phyloP scores from a whole-genome alignment of 2,888 invertebrate species.

The Acleris sparsana region DNA sequence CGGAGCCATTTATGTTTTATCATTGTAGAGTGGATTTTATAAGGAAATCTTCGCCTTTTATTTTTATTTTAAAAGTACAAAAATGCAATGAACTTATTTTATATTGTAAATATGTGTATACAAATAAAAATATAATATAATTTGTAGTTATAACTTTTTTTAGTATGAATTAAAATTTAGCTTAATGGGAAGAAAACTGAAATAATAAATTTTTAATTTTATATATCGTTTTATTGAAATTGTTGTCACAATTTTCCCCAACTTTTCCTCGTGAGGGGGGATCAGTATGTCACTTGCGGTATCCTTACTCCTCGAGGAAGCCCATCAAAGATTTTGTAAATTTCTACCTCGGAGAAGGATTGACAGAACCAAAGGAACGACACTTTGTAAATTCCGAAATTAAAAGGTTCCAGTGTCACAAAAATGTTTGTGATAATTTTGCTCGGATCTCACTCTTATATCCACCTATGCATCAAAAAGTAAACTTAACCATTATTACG shows the following conservation, averaged over 20 bases:
- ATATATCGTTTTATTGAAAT: constrained; percentile 5
- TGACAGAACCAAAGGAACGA: no score
- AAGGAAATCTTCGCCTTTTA: constrained; percentile 36
- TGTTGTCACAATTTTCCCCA: neutral
- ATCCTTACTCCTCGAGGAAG: no score
- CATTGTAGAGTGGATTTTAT: constrained; percentile 39
- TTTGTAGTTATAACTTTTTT: constrained; percentile 22
- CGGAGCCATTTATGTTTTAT: constrained; percentile 30
- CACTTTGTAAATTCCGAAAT: no score
- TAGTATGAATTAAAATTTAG: constrained; percentile 49
- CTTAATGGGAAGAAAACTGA: constrained; percentile 57
- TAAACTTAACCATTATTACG: no score
- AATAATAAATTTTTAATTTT: constrained; percentile 44
- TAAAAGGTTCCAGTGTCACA: no score
- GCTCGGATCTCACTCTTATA: no score
- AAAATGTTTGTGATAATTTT: no score
- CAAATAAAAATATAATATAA: constrained; percentile 55
- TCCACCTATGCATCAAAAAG: no score
- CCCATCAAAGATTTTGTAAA: no score
- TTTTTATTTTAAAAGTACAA: constrained; percentile 43
- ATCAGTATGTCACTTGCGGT: no score
- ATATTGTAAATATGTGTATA: constrained; percentile 82
- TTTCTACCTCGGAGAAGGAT: no score
- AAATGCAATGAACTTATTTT: constrained; percentile 60
- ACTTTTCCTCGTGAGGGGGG: no score